phyloP scores from a whole-genome alignment of 2,113 vertebrate species.

The Misgurnus anguillicaudatus region DNA sequence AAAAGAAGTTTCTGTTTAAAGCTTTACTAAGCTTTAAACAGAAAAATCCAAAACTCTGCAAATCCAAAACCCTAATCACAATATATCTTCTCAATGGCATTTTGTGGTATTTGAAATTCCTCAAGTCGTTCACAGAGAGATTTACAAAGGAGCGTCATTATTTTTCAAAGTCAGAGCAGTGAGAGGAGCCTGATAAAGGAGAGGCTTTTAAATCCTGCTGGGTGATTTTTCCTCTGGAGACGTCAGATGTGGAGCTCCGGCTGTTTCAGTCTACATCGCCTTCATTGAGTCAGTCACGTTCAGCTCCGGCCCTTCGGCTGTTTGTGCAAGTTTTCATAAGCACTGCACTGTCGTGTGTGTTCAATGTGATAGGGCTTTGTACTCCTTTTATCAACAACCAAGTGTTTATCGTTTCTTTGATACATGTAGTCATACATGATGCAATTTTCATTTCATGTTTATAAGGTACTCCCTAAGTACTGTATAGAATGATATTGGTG shows the following conservation, averaged over 20 bases:
- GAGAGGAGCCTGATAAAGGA: constrained; percentile 56
- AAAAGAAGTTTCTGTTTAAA: constrained; percentile 28
- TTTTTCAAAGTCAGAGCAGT: constrained; percentile 54
- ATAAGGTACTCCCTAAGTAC: background rate
- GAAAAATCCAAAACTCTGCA: too few species aligned
- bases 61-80: background rate
- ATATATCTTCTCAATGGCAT: constrained; percentile 31
- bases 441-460: background rate
- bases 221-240: constrained; percentile 61
- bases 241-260: constrained; percentile 34
- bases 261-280: constrained; percentile 47
- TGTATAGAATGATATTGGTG: too few species aligned
- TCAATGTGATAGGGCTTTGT: constrained; percentile 56
- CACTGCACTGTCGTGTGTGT: constrained; percentile 36
- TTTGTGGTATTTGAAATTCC: constrained; percentile 45
- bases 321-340: constrained; percentile 60
- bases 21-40: too few species aligned
- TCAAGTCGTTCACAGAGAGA: constrained; percentile 34
- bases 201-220: constrained; percentile 56
- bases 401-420: background rate
- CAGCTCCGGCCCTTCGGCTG: constrained; percentile 57
- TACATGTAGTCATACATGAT: background rate
- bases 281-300: constrained; percentile 44
- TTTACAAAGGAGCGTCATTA: constrained; percentile 53
- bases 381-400: constrained; percentile 51